phyloP scores from a whole-genome alignment of 2,888 invertebrate genomes.

The Epirrhoe tristata region DNA sequence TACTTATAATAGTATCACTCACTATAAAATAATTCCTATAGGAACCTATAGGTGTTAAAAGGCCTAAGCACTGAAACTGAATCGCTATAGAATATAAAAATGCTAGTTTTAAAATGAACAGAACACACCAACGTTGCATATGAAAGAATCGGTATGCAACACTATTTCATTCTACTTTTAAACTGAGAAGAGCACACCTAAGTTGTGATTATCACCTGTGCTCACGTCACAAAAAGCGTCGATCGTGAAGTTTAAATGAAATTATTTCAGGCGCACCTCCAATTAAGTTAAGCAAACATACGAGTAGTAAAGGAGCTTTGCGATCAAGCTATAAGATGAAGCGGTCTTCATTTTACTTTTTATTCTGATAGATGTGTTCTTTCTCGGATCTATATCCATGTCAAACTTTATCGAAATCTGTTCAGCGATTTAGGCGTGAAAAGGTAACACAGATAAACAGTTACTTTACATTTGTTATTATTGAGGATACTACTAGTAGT shows the following conservation, averaged over 20 bases:
- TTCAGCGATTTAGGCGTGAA: no score
- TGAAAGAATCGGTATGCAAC: not conserved
- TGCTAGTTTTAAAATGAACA: no score
- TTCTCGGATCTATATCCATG: no score
- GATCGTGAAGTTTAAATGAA: conserved; percentile 34
- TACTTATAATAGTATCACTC: no score
- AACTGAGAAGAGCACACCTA: not conserved
- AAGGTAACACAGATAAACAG: no score
- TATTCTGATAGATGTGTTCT: not conserved
- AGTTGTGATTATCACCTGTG: not conserved
- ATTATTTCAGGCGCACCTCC: conserved; percentile 47
- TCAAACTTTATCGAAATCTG: no score
- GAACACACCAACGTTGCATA: not conserved
- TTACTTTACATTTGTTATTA: no score
- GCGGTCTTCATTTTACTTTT: conserved; percentile 12
- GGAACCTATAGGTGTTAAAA: no score
- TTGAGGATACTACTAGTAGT: no score
- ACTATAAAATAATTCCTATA: no score
- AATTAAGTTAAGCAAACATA: conserved; percentile 69
- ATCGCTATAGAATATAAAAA: no score
- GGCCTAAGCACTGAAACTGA: no score
- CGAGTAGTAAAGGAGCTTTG: conserved; percentile 51
- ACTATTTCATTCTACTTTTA: not conserved
- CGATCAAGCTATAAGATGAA: conserved; percentile 18
- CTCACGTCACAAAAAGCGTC: conserved; percentile 20